Conservation (phyloP, 2,113 vertebrate genomes). For the Tautogolabrus adspersus region DNA sequence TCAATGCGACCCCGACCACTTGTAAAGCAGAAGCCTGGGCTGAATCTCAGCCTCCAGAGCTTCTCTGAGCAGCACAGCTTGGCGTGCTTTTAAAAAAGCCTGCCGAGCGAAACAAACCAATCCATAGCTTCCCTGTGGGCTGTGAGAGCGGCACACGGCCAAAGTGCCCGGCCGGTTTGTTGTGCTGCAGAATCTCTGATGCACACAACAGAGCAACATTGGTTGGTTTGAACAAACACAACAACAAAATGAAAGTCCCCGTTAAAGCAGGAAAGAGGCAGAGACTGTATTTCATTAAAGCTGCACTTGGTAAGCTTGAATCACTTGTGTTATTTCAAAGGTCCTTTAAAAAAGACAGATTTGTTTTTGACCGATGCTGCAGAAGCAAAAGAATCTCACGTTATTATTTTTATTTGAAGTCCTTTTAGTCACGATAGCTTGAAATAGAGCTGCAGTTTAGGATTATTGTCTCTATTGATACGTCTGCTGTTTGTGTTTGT, state of each 20-base stretch:
- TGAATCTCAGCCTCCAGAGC: conserved; percentile 49
- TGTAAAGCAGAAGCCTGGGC: conserved; percentile 64
- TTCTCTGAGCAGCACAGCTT: conserved; percentile 46
- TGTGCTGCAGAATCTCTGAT: conserved; percentile 50
- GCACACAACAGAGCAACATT: conserved; percentile 22
- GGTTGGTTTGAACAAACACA: conserved; percentile 17
- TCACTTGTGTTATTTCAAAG: neutral
- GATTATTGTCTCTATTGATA: no score
- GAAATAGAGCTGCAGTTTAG: no score
- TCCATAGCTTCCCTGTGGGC: conserved; percentile 61
- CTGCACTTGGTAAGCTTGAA: neutral
- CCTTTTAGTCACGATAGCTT: no score
- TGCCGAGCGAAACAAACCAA: conserved; percentile 60
- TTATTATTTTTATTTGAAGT: no score
- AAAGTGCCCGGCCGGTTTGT: conserved; percentile 40
- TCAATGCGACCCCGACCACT: conserved; percentile 65
- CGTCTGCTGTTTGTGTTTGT: no score
- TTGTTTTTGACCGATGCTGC: no score
- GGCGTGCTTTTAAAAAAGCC: conserved; percentile 65
- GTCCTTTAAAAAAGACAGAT: no score
- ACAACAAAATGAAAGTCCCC: conserved; percentile 14
- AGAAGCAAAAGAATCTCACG: no score
- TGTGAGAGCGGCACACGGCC: conserved; percentile 35
- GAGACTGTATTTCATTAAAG: neutral
- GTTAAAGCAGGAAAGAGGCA: neutral